Evolutionary conservation across 1,140 invertebrate genomes (phyloP).

Genomic region (Tetragnatha versicolor): DNA sequence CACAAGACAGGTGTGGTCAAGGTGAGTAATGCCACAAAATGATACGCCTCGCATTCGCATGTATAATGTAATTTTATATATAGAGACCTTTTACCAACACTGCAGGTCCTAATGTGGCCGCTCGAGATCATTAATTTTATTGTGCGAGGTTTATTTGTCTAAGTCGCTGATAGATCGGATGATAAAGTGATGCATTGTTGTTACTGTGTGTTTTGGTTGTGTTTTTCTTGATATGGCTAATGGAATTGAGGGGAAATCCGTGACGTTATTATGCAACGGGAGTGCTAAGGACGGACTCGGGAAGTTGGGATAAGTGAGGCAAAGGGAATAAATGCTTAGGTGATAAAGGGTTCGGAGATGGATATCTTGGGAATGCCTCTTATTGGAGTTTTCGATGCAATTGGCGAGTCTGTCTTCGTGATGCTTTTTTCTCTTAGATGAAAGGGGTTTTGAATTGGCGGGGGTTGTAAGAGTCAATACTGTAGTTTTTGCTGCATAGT

Average conservation of each 20-base stretch:
- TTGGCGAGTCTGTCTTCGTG: no score
- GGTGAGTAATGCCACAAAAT: slow-evolving; percentile 34
- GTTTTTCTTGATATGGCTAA: not conserved
- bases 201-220: slow-evolving; percentile 1
- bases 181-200: slow-evolving; percentile 36
- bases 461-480: no score
- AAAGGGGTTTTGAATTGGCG: no score
- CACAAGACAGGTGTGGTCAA: slow-evolving; percentile 30
- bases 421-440: no score
- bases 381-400: no score
- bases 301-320: no score
- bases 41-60: slow-evolving; percentile 20
- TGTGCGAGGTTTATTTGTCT: slow-evolving; percentile 35
- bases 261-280: slow-evolving; percentile 17
- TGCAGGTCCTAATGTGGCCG: slow-evolving; percentile 11
- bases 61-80: slow-evolving; percentile 36
- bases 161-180: slow-evolving; percentile 34
- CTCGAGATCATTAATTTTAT: slow-evolving; percentile 27
- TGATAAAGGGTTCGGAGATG: no score
- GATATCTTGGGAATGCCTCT: no score
- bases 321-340: no score
- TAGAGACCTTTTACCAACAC: slow-evolving; percentile 18
- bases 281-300: slow-evolving; percentile 35
- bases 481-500: no score
- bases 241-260: not conserved